Conservation (phyloP, 2,888 invertebrate genomes). For the Nomada goodeniana region DNA sequence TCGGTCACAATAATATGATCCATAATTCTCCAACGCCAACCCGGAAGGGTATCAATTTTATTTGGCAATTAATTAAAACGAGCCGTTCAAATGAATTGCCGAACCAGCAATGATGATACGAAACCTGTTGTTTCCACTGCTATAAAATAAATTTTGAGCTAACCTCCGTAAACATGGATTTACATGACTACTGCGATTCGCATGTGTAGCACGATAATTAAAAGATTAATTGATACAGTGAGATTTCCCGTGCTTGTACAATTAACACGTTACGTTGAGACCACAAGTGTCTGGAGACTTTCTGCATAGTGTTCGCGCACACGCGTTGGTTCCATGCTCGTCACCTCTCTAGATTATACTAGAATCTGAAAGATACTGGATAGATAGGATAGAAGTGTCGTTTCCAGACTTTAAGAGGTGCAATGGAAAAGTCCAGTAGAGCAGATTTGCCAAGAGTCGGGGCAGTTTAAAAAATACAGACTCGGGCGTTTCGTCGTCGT, state of each 20-base stretch:
- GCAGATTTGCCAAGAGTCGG: conserved; percentile 44
- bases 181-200: too few relatives aligned
- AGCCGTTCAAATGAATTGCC: background rate
- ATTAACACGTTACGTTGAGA: background rate
- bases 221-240: background rate
- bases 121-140: background rate
- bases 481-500: conserved; percentile 12
- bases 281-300: background rate
- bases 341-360: conserved; percentile 45
- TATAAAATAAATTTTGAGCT: background rate
- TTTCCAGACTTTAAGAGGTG: conserved; percentile 41
- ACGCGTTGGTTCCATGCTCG: conserved; percentile 30
- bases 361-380: conserved; percentile 10
- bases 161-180: background rate
- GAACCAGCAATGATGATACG: background rate
- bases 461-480: conserved; percentile 7
- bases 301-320: background rate
- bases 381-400: conserved; percentile 23
- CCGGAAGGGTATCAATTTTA: background rate
- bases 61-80: background rate
- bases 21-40: background rate
- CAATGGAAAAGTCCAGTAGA: conserved; percentile 50
- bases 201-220: background rate
- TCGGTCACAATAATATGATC: background rate
- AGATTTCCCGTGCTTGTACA: background rate